phyloP scores from a whole-genome alignment of 1,140 invertebrate species.

The Andricus grossulariae region DNA sequence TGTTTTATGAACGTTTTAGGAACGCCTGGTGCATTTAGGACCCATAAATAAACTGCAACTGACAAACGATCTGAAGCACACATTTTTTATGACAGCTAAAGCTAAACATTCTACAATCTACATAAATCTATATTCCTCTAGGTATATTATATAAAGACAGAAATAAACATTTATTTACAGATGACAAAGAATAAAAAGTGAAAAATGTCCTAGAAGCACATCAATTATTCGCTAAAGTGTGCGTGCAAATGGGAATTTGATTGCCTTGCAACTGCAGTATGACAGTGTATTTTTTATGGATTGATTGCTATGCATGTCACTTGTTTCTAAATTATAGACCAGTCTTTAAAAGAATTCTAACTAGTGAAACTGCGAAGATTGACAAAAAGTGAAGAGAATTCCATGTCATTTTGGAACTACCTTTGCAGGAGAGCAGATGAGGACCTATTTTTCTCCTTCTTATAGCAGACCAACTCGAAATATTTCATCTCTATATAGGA shows the following conservation, averaged over 20 bases:
- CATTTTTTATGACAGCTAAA: constrained; percentile 38
- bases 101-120: constrained; percentile 1
- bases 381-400: too few relatives aligned
- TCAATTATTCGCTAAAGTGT: constrained; percentile 5
- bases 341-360: not conserved
- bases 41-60: not conserved
- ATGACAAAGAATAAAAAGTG: not conserved
- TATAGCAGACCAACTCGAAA: not conserved
- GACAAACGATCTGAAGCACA: constrained; percentile 19
- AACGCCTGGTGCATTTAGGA: not conserved
- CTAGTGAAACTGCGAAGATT: not conserved
- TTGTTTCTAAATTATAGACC: too few relatives aligned
- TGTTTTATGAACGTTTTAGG: constrained; percentile 4
- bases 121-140: constrained; percentile 32
- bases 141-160: not conserved
- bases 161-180: not conserved
- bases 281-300: not conserved
- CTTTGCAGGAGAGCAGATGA: too few relatives aligned
- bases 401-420: too few relatives aligned
- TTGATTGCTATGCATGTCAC: not conserved
- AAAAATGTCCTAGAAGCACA: not conserved
- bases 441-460: too few relatives aligned
- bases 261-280: not conserved
- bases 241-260: constrained; percentile 6
- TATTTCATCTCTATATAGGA: not conserved